These are phyloP conservation scores for Patiria miniata DNA, from an alignment of 35 echinoderm and acorn worm genomes.

Conservation along the genomic window DNA sequence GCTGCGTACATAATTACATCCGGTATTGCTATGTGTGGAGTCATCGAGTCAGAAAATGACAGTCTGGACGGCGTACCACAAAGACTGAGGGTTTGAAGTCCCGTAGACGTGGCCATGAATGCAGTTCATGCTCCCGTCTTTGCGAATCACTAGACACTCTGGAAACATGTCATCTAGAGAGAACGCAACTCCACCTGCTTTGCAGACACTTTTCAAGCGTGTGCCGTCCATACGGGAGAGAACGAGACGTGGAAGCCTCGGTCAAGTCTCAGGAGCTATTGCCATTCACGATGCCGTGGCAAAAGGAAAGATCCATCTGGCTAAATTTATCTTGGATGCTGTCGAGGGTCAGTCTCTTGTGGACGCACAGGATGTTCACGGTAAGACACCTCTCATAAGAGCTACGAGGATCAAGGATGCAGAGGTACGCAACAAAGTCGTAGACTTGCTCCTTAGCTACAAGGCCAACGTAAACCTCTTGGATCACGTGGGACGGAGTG, in stretches of 20 bases:
- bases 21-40: no score
- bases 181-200: no score
- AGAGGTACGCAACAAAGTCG: slow-evolving; percentile 36
- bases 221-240: slow-evolving; percentile 15
- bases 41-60: no score
- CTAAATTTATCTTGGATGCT: slow-evolving; percentile 88
- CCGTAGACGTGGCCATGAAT: no score
- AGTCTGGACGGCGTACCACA: no score
- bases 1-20: no score
- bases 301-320: slow-evolving; percentile 92
- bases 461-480: slow-evolving; percentile 73
- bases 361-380: slow-evolving; percentile 76
- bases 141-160: no score
- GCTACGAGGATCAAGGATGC: slow-evolving; percentile 65
- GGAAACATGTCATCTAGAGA: no score
- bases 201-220: no score
- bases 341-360: slow-evolving; percentile 70
- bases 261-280: slow-evolving; percentile 70
- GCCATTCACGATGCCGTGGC: slow-evolving; percentile 87
- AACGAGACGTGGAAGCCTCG: slow-evolving; percentile 68
- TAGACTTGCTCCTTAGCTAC: slow-evolving; percentile 67
- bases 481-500: slow-evolving; percentile 87
- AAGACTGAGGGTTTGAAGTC: no score
- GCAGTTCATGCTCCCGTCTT: no score
- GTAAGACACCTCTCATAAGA: slow-evolving; percentile 90